A percentile compares a stretch with the other conserved stretches of the same genome.
Evolutionary conservation across 2,888 invertebrate genomes (phyloP).

Genomic region (Leucophenga montana): DNA sequence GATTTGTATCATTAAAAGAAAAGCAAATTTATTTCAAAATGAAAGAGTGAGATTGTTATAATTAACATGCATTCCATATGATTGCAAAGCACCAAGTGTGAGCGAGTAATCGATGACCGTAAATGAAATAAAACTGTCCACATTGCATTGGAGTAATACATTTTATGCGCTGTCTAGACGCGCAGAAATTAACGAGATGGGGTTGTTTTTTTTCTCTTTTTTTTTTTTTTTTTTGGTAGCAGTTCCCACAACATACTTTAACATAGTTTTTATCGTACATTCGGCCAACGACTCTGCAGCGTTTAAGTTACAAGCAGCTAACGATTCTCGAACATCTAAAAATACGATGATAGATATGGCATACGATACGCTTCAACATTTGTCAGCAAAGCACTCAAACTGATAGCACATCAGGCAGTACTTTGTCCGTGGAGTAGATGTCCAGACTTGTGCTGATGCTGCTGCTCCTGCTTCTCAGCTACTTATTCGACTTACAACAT

Average conservation of each 20-base stretch:
- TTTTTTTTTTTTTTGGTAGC: not conserved
- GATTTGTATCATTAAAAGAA: no score
- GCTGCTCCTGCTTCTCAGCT: no score
- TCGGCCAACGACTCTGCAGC: not conserved
- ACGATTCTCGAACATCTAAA: slow-evolving; percentile 47
- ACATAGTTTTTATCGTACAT: not conserved
- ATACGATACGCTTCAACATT: slow-evolving; percentile 67
- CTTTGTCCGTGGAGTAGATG: no score
- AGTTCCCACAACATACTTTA: not conserved
- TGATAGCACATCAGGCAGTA: not conserved
- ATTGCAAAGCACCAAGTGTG: slow-evolving; percentile 44
- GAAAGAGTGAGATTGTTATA: slow-evolving; percentile 30
- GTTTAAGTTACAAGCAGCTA: slow-evolving; percentile 27
- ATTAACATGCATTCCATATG: slow-evolving; percentile 68
- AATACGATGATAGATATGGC: slow-evolving; percentile 66
- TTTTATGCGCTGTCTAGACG: slow-evolving; percentile 23
- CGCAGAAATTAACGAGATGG: not conserved
- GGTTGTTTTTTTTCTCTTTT: no score
- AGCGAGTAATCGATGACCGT: not conserved
- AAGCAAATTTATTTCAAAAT: no score
- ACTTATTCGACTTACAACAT: not conserved
- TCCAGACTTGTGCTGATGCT: not conserved
- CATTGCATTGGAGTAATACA: not conserved
- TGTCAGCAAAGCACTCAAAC: slow-evolving; percentile 57
- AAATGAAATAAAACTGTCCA: slow-evolving; percentile 1